Base-by-base conservation (phyloP, 2,888 invertebrate species). In the Cantharis rufa region DNA sequence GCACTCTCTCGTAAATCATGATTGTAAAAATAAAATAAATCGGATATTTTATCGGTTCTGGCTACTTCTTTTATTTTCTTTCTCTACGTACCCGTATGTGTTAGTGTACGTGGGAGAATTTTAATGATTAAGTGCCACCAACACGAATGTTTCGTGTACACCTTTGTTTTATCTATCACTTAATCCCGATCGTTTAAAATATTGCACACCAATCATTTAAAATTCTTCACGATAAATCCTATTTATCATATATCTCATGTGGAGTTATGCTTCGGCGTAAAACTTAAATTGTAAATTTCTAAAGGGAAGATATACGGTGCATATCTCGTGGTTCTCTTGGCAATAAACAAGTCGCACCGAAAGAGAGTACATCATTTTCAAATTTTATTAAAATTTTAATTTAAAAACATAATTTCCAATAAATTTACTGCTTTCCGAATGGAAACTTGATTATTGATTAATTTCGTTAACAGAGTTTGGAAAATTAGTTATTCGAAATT, bases 1-100 rank as follows among this genome's bases (percentile, higher is more conserved):
- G 72, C 68, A 72, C 68, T 32, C 32, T 15, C 48, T 72, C 72
- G 66, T 72, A 48, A 48, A 48, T 48, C 48, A 48, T 48, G 48
- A 48, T 48, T 48, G 48, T 48, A n/a, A 48, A 48, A 48, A 48
- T 48, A 48, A 48, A 48, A 48, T 48, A 48, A 48, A 48, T 48
- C 48, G 48, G 48, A 48, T 48, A 48, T n/a, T 48, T 48, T 48
- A 48, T 48, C 48, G 48, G 48, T 48, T 48, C 48, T 48, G 48
- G n/a, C 48, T 48, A 48, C 48, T 48, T n/a, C 48, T 48, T 48
- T 48, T 48, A 48, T 48, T 48, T 48, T n/a, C n/a, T n/a, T 48
- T n/a, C 48, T 48, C n/a, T 48, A 48, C 48, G 48, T 48, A 48
- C 48, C 13, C n/a, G 48, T 48, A 48, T 48, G 48, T 48, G 48